Percentiles rank a stretch among this genome's conserved stretches.
Conservation (phyloP, 1,140 invertebrate genomes). For the Vollenhovia emeryi region DNA sequence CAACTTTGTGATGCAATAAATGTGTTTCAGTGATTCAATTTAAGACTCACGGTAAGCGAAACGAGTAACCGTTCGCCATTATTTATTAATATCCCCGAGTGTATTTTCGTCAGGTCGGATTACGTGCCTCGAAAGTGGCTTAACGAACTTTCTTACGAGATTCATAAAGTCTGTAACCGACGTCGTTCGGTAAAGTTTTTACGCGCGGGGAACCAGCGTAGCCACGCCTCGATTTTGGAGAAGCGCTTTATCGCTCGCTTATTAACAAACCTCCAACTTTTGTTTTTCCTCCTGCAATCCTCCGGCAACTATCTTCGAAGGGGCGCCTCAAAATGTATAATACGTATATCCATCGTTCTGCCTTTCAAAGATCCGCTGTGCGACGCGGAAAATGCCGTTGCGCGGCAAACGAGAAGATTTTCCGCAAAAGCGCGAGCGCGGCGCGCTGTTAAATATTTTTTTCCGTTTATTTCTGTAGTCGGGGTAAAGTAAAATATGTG, state of each 20-base stretch:
- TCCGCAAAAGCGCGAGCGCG: neutral
- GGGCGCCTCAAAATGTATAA: neutral
- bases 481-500: conserved; percentile 8
- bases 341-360: neutral
- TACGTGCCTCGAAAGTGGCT: conserved; percentile 19
- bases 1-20: neutral
- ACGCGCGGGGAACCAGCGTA: neutral
- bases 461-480: neutral
- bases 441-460: neutral
- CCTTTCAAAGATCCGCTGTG: neutral
- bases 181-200: conserved; percentile 52
- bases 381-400: neutral
- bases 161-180: conserved; percentile 47
- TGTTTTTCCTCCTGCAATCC: neutral
- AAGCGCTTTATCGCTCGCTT: conserved; percentile 44
- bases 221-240: conserved; percentile 17
- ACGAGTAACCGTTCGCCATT: neutral
- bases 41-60: neutral
- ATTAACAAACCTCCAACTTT: conserved; percentile 36
- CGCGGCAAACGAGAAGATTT: neutral
- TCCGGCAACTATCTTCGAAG: neutral
- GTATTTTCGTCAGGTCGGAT: conserved; percentile 28
- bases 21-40: neutral
- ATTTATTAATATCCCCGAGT: conserved; percentile 36
- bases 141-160: conserved; percentile 56